Evolutionary conservation across 2,888 invertebrate species (phyloP).

Genomic region (Metopia argyrocephala): DNA sequence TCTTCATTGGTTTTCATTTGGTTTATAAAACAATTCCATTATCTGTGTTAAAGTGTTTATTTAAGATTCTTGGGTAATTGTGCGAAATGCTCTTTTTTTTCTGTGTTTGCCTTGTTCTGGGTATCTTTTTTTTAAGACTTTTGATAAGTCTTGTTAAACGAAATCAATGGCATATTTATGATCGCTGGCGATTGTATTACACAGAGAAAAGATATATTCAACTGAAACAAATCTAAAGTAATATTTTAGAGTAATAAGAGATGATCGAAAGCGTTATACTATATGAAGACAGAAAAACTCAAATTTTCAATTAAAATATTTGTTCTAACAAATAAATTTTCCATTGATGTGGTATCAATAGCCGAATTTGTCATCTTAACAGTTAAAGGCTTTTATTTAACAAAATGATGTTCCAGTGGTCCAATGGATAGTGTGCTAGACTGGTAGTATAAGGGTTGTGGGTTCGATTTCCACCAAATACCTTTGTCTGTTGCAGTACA

Average conservation of each 20-base stretch:
- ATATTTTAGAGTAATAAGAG: neutral
- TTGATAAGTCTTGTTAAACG: conserved; percentile 40
- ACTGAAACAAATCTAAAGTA: neutral
- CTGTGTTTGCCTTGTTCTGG: conserved; percentile 2
- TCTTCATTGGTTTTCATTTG: conserved; percentile 9
- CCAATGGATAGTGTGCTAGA: no score
- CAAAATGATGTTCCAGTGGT: no score
- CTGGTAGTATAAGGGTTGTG: no score
- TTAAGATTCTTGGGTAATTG: conserved; percentile 66
- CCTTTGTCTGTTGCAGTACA: no score
- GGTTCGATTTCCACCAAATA: no score
- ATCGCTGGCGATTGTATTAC: conserved; percentile 21
- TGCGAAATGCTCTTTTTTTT: conserved; percentile 58
- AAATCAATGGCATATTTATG: conserved; percentile 37
- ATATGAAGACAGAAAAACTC: no score
- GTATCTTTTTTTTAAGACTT: neutral
- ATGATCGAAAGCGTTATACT: no score
- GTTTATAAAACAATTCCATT: conserved; percentile 58
- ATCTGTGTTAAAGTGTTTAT: conserved; percentile 54
- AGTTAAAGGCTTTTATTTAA: no score
- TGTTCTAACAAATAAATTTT: no score
- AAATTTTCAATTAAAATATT: no score
- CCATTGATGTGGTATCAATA: no score
- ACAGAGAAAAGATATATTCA: neutral
- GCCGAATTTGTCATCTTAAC: no score